Evolutionary conservation across 2,797 vertebrate genomes (phyloP).

Genomic region (Distichodus sexfasciatus): DNA sequence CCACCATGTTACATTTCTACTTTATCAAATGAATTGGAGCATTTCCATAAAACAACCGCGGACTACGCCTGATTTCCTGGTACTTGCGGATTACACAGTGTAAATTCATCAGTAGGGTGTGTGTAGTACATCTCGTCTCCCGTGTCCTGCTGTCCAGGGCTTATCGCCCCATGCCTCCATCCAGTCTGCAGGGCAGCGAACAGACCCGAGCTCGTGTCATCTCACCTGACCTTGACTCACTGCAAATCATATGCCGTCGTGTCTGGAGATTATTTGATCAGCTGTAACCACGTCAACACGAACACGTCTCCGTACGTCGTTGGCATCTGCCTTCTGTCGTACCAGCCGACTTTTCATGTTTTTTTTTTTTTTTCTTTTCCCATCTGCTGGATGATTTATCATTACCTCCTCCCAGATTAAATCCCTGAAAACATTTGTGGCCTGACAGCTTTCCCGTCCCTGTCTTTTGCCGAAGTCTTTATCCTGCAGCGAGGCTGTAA

Average conservation of each 20-base stretch:
- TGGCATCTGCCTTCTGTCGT: slow-evolving; percentile 14
- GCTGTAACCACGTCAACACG: slow-evolving; percentile 24
- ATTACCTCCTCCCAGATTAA: slow-evolving; percentile 23
- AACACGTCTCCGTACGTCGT: background rate
- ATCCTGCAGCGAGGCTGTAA: slow-evolving; percentile 24
- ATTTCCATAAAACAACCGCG: background rate
- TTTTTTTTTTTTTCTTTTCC: too few relatives aligned
- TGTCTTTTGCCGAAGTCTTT: slow-evolving; percentile 21
- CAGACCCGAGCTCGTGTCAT: background rate
- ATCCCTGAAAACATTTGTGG: background rate
- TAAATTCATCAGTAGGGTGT: background rate
- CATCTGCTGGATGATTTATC: slow-evolving; percentile 13
- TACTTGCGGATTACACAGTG: background rate
- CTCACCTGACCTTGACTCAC: slow-evolving; percentile 33
- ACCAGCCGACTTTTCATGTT: background rate
- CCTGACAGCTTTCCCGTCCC: background rate
- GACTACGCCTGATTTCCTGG: slow-evolving; percentile 11
- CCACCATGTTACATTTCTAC: too few relatives aligned
- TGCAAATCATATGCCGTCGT: slow-evolving; percentile 21
- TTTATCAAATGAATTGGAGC: too few relatives aligned
- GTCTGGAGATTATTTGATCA: slow-evolving; percentile 35
- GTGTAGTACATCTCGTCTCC: slow-evolving; percentile 3
- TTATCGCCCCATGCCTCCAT: background rate
- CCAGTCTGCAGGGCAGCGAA: background rate
- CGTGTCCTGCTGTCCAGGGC: background rate